phyloP scores from a whole-genome alignment of 2,797 vertebrate genomes.

The Lithobates pipiens region DNA sequence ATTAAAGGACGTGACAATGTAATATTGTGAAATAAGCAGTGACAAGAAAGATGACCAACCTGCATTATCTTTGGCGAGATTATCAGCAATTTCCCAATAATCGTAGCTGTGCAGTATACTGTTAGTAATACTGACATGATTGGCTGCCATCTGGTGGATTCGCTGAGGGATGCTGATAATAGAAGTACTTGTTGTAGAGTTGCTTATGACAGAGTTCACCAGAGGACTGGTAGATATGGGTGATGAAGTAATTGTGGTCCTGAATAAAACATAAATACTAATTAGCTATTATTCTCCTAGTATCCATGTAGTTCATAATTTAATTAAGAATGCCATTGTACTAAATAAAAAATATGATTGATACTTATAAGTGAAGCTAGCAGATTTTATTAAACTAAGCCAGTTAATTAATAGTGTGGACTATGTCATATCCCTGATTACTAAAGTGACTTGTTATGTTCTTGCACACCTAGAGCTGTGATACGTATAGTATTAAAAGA shows the following conservation, averaged over 20 bases:
- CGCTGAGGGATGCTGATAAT: constrained; percentile 96
- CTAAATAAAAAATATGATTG: too few relatives aligned
- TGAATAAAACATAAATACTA: constrained; percentile 68
- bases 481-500: too few relatives aligned
- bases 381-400: too few relatives aligned
- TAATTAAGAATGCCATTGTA: too few relatives aligned
- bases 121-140: constrained; percentile 97
- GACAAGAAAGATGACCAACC: constrained; percentile 75
- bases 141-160: constrained; percentile 99
- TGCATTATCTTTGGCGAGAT: constrained; percentile 94
- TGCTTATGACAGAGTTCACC: constrained; percentile 78
- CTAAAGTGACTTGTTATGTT: too few relatives aligned
- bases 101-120: constrained; percentile 98
- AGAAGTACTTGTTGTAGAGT: constrained; percentile 78
- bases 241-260: constrained; percentile 81
- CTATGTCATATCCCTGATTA: too few relatives aligned
- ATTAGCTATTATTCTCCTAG: not conserved
- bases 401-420: too few relatives aligned
- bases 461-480: too few relatives aligned
- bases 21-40: not conserved
- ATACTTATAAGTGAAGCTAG: too few relatives aligned
- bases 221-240: constrained; percentile 85
- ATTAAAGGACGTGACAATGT: too few relatives aligned
- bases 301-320: too few relatives aligned
- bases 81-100: constrained; percentile 99